These are phyloP conservation scores for Galerucella nymphaeae DNA, from an alignment of 2,888 invertebrate species.

Conservation along the genomic window DNA sequence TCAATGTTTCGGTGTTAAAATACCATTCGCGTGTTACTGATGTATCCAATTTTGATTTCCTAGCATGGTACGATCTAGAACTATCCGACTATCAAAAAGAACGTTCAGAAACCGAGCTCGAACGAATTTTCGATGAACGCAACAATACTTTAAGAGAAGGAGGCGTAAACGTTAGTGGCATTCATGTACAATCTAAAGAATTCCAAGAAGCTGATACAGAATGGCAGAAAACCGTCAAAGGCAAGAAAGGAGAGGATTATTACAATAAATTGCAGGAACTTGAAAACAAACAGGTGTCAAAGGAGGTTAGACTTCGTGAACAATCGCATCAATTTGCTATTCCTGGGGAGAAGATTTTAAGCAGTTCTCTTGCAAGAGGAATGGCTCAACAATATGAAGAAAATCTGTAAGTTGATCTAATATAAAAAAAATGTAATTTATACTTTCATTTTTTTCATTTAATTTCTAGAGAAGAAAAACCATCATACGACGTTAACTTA, in stretches of 20 bases:
- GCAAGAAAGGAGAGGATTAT: conserved; percentile 84
- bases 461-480: conserved; percentile 70
- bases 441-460: conserved; percentile 22
- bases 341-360: conserved; percentile 84
- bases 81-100: conserved; percentile 86
- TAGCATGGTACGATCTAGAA: conserved; percentile 94
- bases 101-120: conserved; percentile 85
- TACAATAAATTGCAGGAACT: conserved; percentile 84
- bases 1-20: neutral
- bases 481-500: conserved; percentile 65
- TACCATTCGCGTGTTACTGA: neutral
- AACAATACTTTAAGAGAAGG: conserved; percentile 76
- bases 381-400: conserved; percentile 90
- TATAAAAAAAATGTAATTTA: neutral
- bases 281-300: conserved; percentile 86
- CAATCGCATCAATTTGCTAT: conserved; percentile 84
- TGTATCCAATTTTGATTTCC: neutral
- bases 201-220: conserved; percentile 81
- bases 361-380: conserved; percentile 81
- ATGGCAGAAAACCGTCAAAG: conserved; percentile 86
- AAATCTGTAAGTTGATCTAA: conserved; percentile 75
- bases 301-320: conserved; percentile 83
- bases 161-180: conserved; percentile 63
- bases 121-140: conserved; percentile 89
- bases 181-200: conserved; percentile 71